Percentiles rank a stretch among this genome's conserved stretches.
Evolutionary conservation across 2,888 invertebrate genomes (phyloP).

Genomic region (Drosophila dives): DNA sequence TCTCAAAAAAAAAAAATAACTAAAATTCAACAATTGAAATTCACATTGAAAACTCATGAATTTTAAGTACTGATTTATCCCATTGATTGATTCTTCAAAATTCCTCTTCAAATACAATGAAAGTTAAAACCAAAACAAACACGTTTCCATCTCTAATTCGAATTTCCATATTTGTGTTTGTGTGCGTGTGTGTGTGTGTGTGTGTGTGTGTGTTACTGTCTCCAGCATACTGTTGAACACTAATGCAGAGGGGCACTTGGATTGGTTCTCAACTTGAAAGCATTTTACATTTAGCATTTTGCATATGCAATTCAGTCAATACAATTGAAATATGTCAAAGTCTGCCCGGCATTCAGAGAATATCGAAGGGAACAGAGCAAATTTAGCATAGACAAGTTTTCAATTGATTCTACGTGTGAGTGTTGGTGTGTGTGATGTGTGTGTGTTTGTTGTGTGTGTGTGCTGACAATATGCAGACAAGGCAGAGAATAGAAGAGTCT

Average conservation of each 20-base stretch:
- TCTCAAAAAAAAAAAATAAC: too few relatives aligned
- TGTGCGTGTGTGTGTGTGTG: not conserved
- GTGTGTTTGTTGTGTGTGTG: not conserved
- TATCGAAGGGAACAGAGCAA: conserved; percentile 8
- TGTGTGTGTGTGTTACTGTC: conserved; percentile 11
- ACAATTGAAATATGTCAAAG: conserved; percentile 12
- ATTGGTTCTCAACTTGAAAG: conserved; percentile 17
- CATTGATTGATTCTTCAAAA: not conserved
- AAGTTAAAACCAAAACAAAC: not conserved
- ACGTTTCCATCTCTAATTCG: conserved; percentile 4
- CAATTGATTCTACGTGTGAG: conserved; percentile 8
- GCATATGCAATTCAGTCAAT: conserved; percentile 43
- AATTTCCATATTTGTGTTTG: not conserved
- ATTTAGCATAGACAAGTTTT: conserved; percentile 43
- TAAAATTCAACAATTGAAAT: not conserved
- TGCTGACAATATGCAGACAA: conserved; percentile 5
- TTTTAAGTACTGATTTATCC: not conserved
- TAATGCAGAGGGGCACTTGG: conserved; percentile 16
- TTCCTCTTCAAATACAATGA: not conserved
- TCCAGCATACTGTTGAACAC: conserved; percentile 29
- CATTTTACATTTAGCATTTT: conserved; percentile 38
- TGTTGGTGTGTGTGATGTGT: not conserved
- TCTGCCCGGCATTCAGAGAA: conserved; percentile 11
- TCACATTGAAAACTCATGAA: not conserved
- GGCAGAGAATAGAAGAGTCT: not conserved